phyloP scores from a whole-genome alignment of 1,140 invertebrate genomes.

The Archivesica marissinica region DNA sequence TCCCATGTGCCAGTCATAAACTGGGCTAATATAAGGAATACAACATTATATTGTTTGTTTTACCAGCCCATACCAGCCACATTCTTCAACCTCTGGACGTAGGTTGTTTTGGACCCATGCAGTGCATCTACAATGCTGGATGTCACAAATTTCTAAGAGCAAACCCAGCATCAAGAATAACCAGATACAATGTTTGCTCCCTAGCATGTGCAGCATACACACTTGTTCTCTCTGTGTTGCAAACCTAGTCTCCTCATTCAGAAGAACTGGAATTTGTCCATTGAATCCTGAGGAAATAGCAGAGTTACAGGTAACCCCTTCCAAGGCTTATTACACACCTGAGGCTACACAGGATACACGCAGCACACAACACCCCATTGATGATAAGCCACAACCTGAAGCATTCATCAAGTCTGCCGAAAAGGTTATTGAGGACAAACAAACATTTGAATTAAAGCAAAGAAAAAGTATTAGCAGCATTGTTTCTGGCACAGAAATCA shows the following conservation, averaged over 20 bases:
- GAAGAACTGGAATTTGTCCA: conserved; percentile 49
- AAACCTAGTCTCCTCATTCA: conserved; percentile 44
- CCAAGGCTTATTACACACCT: not conserved
- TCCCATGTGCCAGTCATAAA: conserved; percentile 23
- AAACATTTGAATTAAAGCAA: not conserved
- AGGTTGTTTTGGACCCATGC: conserved; percentile 1
- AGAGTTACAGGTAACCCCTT: conserved; percentile 1
- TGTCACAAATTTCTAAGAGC: conserved; percentile 23
- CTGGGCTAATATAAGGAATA: conserved; percentile 28
- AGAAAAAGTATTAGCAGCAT: not conserved
- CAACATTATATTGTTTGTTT: conserved; percentile 38
- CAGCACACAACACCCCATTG: not conserved
- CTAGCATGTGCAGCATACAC: not conserved
- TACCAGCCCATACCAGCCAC: conserved; percentile 36
- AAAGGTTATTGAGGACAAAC: not conserved
- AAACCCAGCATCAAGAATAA: conserved; percentile 27
- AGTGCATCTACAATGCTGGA: conserved; percentile 35
- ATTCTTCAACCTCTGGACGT: conserved; percentile 42
- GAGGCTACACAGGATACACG: not conserved
- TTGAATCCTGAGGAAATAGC: conserved; percentile 33
- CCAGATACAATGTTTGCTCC: not conserved
- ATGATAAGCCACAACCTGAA: not conserved
- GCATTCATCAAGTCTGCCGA: not conserved
- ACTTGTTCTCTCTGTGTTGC: not conserved
- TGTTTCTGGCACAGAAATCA: not conserved